Conservation (phyloP, 2,113 vertebrate genomes). For the Gobio gobio region DNA sequence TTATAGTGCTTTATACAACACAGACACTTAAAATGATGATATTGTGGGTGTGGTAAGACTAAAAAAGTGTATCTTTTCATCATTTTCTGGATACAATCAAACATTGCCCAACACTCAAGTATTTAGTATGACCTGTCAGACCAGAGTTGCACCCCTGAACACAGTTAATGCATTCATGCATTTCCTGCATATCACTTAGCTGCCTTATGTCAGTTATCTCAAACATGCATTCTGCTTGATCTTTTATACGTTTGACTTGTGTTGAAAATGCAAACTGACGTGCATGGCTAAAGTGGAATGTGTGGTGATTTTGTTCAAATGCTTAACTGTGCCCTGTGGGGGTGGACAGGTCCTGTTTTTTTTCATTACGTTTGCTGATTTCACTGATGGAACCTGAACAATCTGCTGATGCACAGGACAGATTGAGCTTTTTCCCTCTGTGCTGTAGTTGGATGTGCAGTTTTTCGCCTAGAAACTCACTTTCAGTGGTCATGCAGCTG, state of each 20-base stretch:
- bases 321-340: slow-evolving; percentile 14
- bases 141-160: not conserved
- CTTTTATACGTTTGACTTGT: not conserved
- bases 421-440: not conserved
- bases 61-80: not conserved
- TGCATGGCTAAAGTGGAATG: not conserved
- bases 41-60: not conserved
- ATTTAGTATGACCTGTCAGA: not conserved
- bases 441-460: not conserved
- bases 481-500: not conserved
- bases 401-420: slow-evolving; percentile 10
- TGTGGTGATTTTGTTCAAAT: slow-evolving; percentile 8
- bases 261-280: not conserved
- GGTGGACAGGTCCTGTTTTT: slow-evolving; percentile 7
- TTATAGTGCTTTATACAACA: too few relatives aligned
- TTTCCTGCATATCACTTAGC: slow-evolving; percentile 11
- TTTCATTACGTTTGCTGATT: slow-evolving; percentile 38
- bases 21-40: too few relatives aligned
- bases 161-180: not conserved
- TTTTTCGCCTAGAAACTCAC: not conserved
- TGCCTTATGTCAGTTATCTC: not conserved
- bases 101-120: not conserved
- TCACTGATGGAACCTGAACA: slow-evolving; percentile 11
- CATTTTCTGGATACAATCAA: not conserved
- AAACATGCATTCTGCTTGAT: slow-evolving; percentile 3